Evolutionary conservation across 2,888 invertebrate genomes (phyloP).

Genomic region (Operophtera brumata): DNA sequence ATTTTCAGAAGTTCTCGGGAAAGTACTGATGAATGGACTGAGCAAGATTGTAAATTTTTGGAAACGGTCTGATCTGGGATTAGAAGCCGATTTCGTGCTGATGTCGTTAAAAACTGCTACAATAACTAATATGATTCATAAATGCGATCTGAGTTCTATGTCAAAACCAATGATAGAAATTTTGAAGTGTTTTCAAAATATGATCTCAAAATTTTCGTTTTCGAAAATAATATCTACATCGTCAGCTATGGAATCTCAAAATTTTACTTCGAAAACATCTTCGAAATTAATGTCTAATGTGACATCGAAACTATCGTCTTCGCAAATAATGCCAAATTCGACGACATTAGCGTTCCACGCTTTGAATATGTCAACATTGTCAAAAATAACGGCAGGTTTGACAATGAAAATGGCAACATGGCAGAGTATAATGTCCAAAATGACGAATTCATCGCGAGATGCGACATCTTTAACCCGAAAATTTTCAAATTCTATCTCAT

Average conservation of each 20-base stretch:
- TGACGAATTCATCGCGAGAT: background rate
- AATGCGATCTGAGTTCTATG: background rate
- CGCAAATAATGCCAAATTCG: background rate
- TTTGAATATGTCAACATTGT: background rate
- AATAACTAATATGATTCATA: background rate
- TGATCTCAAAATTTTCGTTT: background rate
- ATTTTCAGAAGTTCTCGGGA: constrained; percentile 5
- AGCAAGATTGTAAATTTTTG: background rate
- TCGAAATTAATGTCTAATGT: background rate
- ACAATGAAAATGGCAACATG: background rate
- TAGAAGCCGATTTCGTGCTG: background rate
- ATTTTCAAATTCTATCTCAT: constrained; percentile 16
- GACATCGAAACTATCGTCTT: background rate
- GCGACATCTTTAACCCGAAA: constrained; percentile 2
- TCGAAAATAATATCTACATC: background rate
- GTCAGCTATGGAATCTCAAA: constrained; percentile 7
- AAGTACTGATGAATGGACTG: constrained; percentile 10
- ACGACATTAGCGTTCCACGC: background rate
- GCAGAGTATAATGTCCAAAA: background rate
- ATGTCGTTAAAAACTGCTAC: background rate
- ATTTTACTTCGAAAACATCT: background rate
- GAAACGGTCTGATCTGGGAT: background rate
- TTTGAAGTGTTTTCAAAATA: background rate
- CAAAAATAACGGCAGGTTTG: background rate
- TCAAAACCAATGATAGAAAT: background rate